Conservation (phyloP, 2,113 vertebrate genomes). For the Saguinus imperator region DNA sequence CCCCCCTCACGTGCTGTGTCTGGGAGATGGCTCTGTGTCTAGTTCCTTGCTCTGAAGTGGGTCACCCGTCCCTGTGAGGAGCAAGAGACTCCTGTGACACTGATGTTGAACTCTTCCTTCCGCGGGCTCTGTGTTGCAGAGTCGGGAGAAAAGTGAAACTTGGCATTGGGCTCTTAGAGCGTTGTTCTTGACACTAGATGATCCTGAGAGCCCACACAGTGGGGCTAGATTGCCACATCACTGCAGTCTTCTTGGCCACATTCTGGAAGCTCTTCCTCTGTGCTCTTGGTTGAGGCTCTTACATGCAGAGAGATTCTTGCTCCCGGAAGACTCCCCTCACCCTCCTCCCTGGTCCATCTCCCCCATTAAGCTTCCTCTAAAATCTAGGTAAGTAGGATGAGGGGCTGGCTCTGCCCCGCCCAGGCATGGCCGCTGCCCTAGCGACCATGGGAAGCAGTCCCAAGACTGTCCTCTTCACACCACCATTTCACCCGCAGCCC, state of each 20-base stretch:
- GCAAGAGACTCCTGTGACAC: rapidly evolving
- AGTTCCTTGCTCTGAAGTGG: background rate
- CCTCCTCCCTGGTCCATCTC: background rate
- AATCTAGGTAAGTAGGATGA: background rate
- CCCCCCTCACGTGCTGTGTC: rapidly evolving
- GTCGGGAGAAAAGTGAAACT: background rate
- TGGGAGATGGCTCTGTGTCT: rapidly evolving
- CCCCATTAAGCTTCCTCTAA: background rate
- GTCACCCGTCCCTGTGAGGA: background rate
- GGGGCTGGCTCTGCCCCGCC: background rate
- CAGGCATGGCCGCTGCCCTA: background rate
- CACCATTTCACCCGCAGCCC: conserved; percentile 42
- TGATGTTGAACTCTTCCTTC: rapidly evolving
- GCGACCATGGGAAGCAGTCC: background rate
- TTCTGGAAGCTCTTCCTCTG: background rate
- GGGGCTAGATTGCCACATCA: rapidly evolving
- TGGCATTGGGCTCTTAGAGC: background rate
- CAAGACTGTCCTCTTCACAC: background rate
- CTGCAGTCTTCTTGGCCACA: too few species aligned
- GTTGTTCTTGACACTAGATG: background rate
- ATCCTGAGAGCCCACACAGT: background rate
- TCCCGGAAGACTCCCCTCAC: background rate
- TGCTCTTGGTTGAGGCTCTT: background rate
- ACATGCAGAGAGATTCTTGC: background rate
- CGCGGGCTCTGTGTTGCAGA: rapidly evolving